Evolutionary conservation across 2,888 invertebrate species (phyloP).

Genomic region (Orthosia gracilis): DNA sequence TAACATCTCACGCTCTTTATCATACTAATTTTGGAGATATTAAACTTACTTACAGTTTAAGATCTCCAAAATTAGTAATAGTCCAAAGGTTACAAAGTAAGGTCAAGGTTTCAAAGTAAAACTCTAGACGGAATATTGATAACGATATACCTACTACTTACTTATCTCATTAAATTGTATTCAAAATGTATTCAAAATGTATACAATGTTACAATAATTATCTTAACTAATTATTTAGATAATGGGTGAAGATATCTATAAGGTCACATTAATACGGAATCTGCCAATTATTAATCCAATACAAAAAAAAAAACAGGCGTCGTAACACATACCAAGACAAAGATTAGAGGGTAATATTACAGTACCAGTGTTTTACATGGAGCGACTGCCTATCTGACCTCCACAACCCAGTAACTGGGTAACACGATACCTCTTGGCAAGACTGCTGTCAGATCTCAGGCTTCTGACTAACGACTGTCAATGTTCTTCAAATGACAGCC

Average conservation of each 20-base stretch:
- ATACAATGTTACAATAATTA: not conserved
- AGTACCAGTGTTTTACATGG: too few species aligned
- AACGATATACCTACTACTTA: not conserved
- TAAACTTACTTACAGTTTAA: too few species aligned
- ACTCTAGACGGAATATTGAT: not conserved
- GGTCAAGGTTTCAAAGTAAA: not conserved
- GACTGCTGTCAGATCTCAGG: too few species aligned
- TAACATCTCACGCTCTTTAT: not conserved
- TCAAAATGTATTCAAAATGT: not conserved
- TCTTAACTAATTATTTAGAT: not conserved
- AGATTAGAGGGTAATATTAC: too few species aligned
- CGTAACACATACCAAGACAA: too few species aligned
- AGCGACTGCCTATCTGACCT: too few species aligned
- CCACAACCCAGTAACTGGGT: too few species aligned
- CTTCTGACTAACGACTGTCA: too few species aligned
- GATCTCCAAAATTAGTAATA: not conserved
- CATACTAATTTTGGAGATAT: too few species aligned
- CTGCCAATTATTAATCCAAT: not conserved
- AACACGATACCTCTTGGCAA: too few species aligned
- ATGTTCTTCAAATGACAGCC: too few species aligned
- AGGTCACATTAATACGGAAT: not conserved
- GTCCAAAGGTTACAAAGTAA: not conserved
- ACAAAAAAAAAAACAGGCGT: too few species aligned
- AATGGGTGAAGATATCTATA: not conserved
- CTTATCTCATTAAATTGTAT: not conserved